Evolutionary conservation across 2,797 vertebrate species (phyloP).

Genomic region (Rhinogobio ventralis): DNA sequence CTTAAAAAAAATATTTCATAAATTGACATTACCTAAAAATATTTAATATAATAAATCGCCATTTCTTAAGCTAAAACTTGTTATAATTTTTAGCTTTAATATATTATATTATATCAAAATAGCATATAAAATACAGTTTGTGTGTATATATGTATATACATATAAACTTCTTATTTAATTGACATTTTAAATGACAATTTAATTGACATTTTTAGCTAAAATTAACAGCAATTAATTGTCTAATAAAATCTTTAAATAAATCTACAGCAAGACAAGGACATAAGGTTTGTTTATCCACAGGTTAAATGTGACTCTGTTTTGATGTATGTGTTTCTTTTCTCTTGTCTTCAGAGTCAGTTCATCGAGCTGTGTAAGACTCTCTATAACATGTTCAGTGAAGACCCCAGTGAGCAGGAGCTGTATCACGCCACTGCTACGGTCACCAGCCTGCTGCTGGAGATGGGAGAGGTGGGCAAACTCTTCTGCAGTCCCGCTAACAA

Average conservation of each 20-base stretch:
- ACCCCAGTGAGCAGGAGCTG: slow-evolving; percentile 92
- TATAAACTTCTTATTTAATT: background rate
- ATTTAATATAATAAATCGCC: background rate
- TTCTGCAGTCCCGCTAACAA: slow-evolving; percentile 73
- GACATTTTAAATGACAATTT: too few relatives aligned
- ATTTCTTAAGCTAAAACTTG: background rate
- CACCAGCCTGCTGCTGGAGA: slow-evolving; percentile 95
- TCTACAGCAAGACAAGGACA: background rate
- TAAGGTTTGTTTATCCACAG: background rate
- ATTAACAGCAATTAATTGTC: background rate
- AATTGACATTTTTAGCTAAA: too few relatives aligned
- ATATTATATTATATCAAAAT: background rate
- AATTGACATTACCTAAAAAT: background rate
- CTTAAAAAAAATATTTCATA: too few relatives aligned
- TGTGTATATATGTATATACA: background rate
- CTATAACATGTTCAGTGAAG: slow-evolving; percentile 98
- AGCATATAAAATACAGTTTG: too few relatives aligned
- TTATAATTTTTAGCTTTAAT: background rate
- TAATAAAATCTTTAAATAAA: background rate
- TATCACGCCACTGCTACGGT: slow-evolving; percentile 96
- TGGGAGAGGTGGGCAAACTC: slow-evolving; percentile 95
- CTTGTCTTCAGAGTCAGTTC: slow-evolving; percentile 86
- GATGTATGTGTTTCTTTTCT: background rate
- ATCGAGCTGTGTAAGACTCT: slow-evolving; percentile 98
- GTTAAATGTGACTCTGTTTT: background rate